Base-by-base conservation (phyloP, 2,113 vertebrate species). In the Natator depressus region DNA sequence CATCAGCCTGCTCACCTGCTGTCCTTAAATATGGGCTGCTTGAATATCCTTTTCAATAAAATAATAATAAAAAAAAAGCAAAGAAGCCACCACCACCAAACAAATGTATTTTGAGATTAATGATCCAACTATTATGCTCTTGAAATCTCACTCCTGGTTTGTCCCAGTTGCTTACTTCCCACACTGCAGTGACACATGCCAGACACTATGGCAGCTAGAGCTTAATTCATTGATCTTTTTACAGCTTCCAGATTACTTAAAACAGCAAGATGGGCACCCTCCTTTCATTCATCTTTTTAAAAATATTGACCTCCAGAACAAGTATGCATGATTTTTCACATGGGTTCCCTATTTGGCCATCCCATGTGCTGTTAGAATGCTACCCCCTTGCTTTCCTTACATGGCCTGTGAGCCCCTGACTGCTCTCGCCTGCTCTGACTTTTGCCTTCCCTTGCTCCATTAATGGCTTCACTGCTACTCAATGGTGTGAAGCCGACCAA, bases 391-490 rank as follows among this genome's bases (percentile, higher is more conserved):
- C 95, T 98, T 98, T 97, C 98, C 98, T 98, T 98, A 99, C 98
- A 99, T 98, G 99, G 98, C 96, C 97, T 89, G 97, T 78, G 87
- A 96, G 94, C 88, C 92, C 97, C 97, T 91, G 96, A 87, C 93
- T 93, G 94, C 85, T 96, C 62, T 25, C 42, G 27, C 94, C 91
- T 87, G 97, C 97, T 91, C 97, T 96, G 98, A 96, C 97, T 85
- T 93, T 94, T 95, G 95, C 97, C 91, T 91, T 91, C 92, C 94
- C 96, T 97, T 94, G 96, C 98, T 98, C 99, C 99, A 99, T 99
- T 99, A 99, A 99, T 99, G 99, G 99, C 98, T 97, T 97, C 97
- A 85, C 98, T 93, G 96, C 97, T 98, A 96, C 98, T 97, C 98
- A 96, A 97, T 95, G 98, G 97, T 93, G 98, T 97, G 94, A 97